These are phyloP conservation scores for Menura novaehollandiae DNA, from an alignment of 2,113 vertebrate species.

Conservation along the genomic window DNA sequence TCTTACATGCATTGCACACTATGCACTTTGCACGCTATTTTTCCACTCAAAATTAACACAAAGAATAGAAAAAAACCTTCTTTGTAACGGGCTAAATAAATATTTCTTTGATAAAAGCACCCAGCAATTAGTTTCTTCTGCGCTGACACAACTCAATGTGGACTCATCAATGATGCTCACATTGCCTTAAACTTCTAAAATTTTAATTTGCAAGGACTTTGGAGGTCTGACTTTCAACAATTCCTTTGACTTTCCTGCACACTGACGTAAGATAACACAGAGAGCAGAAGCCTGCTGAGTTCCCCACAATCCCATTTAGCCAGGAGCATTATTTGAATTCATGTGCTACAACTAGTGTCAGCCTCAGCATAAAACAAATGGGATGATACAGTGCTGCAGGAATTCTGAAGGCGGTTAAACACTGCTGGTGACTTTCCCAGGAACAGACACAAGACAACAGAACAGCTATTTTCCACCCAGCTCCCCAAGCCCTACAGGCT, in stretches of 20 bases:
- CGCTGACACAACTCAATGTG: background rate
- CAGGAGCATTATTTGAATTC: background rate
- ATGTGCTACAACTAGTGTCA: background rate
- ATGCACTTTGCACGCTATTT: background rate
- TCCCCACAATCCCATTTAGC: background rate
- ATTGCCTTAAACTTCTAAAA: background rate
- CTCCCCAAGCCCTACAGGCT: background rate
- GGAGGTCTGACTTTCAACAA: background rate
- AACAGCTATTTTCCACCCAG: background rate
- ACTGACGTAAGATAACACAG: background rate
- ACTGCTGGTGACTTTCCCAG: background rate
- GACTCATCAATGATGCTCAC: background rate
- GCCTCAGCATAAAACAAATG: background rate
- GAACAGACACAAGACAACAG: background rate
- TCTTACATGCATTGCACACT: background rate
- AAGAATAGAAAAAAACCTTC: background rate
- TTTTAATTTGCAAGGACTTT: background rate
- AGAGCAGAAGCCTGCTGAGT: background rate
- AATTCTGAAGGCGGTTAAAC: background rate
- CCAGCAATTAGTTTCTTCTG: background rate
- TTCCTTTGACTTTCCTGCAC: background rate
- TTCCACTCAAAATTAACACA: background rate
- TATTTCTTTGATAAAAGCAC: background rate
- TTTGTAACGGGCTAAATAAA: background rate
- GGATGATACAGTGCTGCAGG: background rate